Evolutionary conservation across 2,888 invertebrate genomes (phyloP).

Genomic region (Hemithea aestivaria): DNA sequence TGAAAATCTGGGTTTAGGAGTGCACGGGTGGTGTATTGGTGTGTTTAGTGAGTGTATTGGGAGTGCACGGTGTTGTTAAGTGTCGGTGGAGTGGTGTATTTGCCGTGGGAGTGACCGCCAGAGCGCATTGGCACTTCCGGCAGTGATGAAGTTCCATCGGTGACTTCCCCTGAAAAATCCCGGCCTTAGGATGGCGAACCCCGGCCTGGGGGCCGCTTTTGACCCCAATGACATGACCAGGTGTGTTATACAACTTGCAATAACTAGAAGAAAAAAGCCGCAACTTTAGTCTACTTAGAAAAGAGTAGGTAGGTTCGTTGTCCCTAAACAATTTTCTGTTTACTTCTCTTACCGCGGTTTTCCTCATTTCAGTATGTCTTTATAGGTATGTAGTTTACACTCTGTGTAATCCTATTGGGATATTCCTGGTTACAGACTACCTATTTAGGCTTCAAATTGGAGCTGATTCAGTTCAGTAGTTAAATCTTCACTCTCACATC

Average conservation of each 20-base stretch:
- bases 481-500: too few relatives aligned
- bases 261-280: neutral
- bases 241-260: constrained; percentile 36
- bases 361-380: too few relatives aligned
- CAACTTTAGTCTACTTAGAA: too few relatives aligned
- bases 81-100: constrained; percentile 28
- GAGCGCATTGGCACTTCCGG: constrained; percentile 57
- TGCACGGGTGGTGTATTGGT: constrained; percentile 29
- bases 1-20: constrained; percentile 38
- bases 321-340: too few relatives aligned
- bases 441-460: too few relatives aligned
- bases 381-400: too few relatives aligned
- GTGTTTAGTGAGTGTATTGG: constrained; percentile 17
- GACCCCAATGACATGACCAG: constrained; percentile 85
- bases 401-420: too few relatives aligned
- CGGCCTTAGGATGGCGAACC: constrained; percentile 63
- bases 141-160: constrained; percentile 52
- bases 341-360: too few relatives aligned
- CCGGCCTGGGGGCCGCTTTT: constrained; percentile 82
- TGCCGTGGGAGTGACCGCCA: constrained; percentile 48
- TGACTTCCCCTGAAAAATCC: constrained; percentile 42
- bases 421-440: too few relatives aligned
- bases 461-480: too few relatives aligned
- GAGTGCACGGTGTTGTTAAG: constrained; percentile 19
- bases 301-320: too few relatives aligned